phyloP scores from a whole-genome alignment of 2,113 vertebrate species.

The Gymnocephalus cernua region DNA sequence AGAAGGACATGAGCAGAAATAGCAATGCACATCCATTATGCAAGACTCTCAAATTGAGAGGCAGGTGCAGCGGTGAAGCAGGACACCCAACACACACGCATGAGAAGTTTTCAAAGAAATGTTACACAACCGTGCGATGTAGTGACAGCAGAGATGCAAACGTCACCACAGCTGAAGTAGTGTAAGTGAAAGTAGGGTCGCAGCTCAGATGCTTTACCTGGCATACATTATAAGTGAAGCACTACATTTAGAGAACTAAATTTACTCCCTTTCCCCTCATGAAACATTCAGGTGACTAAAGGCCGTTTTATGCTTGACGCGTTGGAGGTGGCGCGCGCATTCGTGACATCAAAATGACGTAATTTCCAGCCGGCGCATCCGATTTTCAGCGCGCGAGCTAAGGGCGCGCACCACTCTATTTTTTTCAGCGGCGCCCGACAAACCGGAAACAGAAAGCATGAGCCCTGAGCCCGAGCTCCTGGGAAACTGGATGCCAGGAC shows the following conservation, averaged over 20 bases:
- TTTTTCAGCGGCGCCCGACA: too few species aligned
- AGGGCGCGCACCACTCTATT: too few species aligned
- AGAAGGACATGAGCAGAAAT: conserved; percentile 68
- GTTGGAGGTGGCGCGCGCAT: too few species aligned
- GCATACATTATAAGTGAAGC: neutral
- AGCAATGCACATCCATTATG: conserved; percentile 76
- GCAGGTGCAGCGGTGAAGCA: conserved; percentile 59
- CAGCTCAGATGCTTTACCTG: neutral
- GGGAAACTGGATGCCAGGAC: too few species aligned
- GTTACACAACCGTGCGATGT: conserved; percentile 40
- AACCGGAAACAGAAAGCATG: too few species aligned
- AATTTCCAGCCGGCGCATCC: too few species aligned
- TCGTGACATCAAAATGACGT: too few species aligned
- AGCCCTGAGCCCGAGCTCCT: too few species aligned
- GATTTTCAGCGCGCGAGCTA: too few species aligned
- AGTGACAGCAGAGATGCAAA: conserved; percentile 16
- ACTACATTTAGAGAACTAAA: conserved; percentile 5
- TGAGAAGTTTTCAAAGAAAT: conserved; percentile 47
- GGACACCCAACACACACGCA: conserved; percentile 31
- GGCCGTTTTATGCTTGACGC: too few species aligned
- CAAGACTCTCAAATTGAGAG: conserved; percentile 60
- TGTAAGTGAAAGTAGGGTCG: neutral
- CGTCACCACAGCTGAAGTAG: neutral
- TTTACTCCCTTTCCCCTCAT: neutral
- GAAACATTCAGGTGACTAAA: conserved; percentile 43